Conservation (phyloP, 2,888 invertebrate genomes). For the Mesorhabditis spiculigera region DNA sequence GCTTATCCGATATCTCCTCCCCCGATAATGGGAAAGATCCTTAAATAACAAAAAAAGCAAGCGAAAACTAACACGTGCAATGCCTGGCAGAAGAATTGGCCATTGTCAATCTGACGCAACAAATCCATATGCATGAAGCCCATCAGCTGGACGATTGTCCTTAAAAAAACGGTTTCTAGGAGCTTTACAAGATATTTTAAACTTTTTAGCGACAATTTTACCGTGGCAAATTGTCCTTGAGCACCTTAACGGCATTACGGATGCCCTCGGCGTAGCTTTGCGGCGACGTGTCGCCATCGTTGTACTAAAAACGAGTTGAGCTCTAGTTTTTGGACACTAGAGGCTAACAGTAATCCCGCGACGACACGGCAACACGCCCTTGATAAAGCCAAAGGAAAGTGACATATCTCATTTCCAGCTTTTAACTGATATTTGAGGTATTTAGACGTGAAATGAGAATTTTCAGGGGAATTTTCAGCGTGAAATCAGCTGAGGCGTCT, state of each 20-base stretch:
- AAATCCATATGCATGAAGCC: constrained; percentile 38
- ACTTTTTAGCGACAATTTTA: too few relatives aligned
- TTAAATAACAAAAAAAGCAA: background rate
- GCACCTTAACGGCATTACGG: constrained; percentile 27
- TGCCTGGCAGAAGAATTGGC: constrained; percentile 28
- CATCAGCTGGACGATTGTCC: constrained; percentile 38
- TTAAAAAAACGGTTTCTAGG: constrained; percentile 17
- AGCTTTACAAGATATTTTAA: background rate
- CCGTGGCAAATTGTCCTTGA: constrained; percentile 34
- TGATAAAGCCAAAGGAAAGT: too few relatives aligned
- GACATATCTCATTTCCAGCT: too few relatives aligned
- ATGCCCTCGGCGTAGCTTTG: background rate
- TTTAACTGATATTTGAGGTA: too few relatives aligned
- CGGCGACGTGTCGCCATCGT: background rate
- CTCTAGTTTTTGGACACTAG: too few relatives aligned
- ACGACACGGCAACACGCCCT: too few relatives aligned
- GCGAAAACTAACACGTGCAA: constrained; percentile 23
- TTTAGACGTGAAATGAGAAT: too few relatives aligned
- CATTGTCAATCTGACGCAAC: constrained; percentile 31
- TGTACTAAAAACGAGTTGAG: too few relatives aligned
- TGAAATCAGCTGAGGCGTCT: constrained; percentile 27
- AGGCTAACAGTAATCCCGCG: too few relatives aligned
- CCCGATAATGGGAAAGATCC: background rate
- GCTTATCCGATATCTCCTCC: too few relatives aligned
- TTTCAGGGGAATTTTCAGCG: constrained; percentile 35